These are phyloP conservation scores for Acridotheres tristis DNA, from an alignment of 2,797 vertebrate genomes.

Conservation along the genomic window DNA sequence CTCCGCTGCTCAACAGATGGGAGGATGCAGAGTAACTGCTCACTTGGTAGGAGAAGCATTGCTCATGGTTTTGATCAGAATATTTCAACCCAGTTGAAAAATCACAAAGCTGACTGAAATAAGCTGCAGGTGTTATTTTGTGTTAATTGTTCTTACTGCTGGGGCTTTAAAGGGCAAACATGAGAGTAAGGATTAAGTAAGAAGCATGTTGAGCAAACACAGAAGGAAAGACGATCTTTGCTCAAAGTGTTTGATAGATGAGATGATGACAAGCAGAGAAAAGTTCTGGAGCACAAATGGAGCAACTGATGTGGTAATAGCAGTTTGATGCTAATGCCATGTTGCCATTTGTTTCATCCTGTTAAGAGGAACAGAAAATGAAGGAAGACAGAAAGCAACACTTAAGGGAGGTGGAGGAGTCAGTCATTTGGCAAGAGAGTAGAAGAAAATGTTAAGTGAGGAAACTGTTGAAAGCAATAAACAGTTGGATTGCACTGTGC, in stretches of 20 bases:
- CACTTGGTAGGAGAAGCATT: slow-evolving; percentile 76
- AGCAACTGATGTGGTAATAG: neutral
- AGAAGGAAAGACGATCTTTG: neutral
- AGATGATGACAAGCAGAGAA: neutral
- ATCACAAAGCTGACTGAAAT: neutral
- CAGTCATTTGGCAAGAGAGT: neutral
- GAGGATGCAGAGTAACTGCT: slow-evolving; percentile 86
- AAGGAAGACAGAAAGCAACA: neutral
- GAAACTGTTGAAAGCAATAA: neutral
- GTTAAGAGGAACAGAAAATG: neutral
- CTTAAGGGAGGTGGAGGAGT: neutral
- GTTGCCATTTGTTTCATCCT: neutral
- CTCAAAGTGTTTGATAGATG: neutral
- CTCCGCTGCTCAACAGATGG: slow-evolving; percentile 84
- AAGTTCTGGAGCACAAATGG: neutral
- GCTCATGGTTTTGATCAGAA: neutral
- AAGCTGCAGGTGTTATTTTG: neutral
- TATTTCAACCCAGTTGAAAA: neutral
- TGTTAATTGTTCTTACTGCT: neutral
- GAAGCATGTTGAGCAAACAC: neutral
- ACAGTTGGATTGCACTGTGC: neutral
- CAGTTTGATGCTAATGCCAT: neutral
- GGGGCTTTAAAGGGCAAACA: neutral
- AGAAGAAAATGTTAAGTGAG: neutral
- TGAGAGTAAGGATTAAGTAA: neutral